Base-by-base conservation (phyloP, 2,888 invertebrate species). In the Kuschelorhynchus macadamiae region DNA sequence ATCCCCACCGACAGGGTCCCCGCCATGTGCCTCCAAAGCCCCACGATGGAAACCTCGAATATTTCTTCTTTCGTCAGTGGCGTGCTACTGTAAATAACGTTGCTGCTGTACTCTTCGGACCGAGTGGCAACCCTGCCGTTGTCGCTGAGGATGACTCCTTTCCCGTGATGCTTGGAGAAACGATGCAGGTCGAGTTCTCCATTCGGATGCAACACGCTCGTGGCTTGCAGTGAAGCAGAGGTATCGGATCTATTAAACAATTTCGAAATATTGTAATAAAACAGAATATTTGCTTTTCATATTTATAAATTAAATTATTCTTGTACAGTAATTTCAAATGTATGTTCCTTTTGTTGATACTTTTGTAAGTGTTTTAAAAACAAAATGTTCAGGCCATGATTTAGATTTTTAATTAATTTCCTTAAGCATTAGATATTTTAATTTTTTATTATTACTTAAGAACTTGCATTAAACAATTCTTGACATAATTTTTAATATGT, bases 1-100 rank as follows among this genome's bases (percentile, higher is more conserved):
- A 96, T 88, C 0, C 96, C 96, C 81, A 96, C 88, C 1, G 73
- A 68, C 47, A 96, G 85, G 32, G 90, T 90, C 7, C 95, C 95
- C 62, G 90, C 89, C 84, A 89, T 90, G 57, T 89, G 88, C 2
- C 85, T 83, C 46, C 87, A 87, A 65, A 90, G 85, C 74, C 89
- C 87, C 67, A 88, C 82, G 57, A 93, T 87, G 62, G 89, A 87
- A 30, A 94, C 90, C 86, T 95, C 95, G 81, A 93, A 95, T 21
- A 93, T 83, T 79, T 95, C 94, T 71, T 92, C 93, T 55, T 88
- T 85, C 32, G 89, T 89, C 16, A 95, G 85, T 14, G 91, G 88
- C 1, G 88, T 87, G 0, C 92, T 89, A 77, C 93, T 93, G 80
- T 93, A 91, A 8, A 92, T 87, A 1, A 95, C 84, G 47, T 79